A percentile compares a stretch with the other conserved stretches of the same genome.
Conservation (phyloP, 2,888 invertebrate genomes). For the Stenurella melanura region DNA sequence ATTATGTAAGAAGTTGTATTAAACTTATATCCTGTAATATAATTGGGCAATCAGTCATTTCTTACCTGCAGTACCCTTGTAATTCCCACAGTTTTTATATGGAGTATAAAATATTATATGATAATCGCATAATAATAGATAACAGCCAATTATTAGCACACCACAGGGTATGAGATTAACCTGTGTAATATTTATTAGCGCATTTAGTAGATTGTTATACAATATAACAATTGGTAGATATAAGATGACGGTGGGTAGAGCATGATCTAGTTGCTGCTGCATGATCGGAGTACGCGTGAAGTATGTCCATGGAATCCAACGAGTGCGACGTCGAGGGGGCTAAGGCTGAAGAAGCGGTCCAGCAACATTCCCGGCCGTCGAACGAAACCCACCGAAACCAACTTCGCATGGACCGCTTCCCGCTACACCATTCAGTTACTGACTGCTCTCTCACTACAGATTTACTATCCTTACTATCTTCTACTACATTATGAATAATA, state of each 20-base stretch:
- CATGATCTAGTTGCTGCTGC: conserved; percentile 44
- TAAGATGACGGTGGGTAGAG: conserved; percentile 39
- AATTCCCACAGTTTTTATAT: neutral
- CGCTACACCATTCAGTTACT: conserved; percentile 33
- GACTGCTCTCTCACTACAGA: conserved; percentile 25
- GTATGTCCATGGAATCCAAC: conserved; percentile 64
- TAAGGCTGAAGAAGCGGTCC: conserved; percentile 64
- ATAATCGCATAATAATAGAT: neutral
- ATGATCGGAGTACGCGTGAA: conserved; percentile 41
- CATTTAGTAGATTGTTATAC: conserved; percentile 40
- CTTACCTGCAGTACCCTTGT: neutral
- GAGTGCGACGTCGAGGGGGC: conserved; percentile 58
- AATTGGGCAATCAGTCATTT: neutral
- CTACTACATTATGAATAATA: conserved; percentile 39
- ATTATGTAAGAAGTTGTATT: neutral
- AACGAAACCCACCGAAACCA: conserved; percentile 56
- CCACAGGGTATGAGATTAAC: conserved; percentile 2
- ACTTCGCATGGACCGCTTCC: conserved; percentile 29
- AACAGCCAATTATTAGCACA: neutral
- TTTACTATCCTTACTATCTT: conserved; percentile 42
- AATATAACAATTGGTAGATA: conserved; percentile 44
- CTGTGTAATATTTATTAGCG: conserved; percentile 34
- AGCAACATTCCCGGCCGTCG: conserved; percentile 64
- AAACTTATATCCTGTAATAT: neutral
- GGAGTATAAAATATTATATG: neutral